These are phyloP conservation scores for Ictalurus punctatus DNA, from an alignment of 2,113 vertebrate species.

Conservation along the genomic window DNA sequence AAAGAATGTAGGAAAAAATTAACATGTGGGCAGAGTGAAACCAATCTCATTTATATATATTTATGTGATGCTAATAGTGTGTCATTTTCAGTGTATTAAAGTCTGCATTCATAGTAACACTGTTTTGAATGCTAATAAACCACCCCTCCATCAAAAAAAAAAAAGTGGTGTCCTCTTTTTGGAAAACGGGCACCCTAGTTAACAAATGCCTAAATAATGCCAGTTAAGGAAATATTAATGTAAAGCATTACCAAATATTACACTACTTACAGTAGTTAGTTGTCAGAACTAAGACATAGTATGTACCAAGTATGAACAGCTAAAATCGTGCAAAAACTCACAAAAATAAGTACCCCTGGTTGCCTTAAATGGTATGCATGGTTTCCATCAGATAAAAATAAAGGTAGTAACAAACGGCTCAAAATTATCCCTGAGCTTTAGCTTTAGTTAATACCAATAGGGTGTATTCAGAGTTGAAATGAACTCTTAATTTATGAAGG, in stretches of 20 bases:
- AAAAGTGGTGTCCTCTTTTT: too few species aligned
- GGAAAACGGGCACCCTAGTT: too few species aligned
- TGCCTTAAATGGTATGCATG: background rate
- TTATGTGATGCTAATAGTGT: too few species aligned
- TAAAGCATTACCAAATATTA: background rate
- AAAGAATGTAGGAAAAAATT: too few species aligned
- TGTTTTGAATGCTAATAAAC: too few species aligned
- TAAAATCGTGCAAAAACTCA: background rate
- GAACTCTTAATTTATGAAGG: background rate
- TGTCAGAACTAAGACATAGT: background rate
- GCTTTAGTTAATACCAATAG: background rate
- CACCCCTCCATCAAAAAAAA: too few species aligned
- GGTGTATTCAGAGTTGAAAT: background rate
- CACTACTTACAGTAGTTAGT: background rate
- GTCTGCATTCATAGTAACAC: too few species aligned
- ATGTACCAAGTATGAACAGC: background rate
- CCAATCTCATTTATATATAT: too few species aligned
- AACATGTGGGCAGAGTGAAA: too few species aligned
- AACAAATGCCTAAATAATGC: background rate
- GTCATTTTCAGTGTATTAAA: too few species aligned
- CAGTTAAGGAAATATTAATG: background rate
- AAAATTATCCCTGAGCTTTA: slow-evolving; percentile 5
- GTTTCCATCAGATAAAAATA: background rate
- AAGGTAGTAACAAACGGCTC: background rate
- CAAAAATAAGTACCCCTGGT: background rate